Evolutionary conservation across 2,888 invertebrate species (phyloP).

Genomic region (Amblyteles armatorius): DNA sequence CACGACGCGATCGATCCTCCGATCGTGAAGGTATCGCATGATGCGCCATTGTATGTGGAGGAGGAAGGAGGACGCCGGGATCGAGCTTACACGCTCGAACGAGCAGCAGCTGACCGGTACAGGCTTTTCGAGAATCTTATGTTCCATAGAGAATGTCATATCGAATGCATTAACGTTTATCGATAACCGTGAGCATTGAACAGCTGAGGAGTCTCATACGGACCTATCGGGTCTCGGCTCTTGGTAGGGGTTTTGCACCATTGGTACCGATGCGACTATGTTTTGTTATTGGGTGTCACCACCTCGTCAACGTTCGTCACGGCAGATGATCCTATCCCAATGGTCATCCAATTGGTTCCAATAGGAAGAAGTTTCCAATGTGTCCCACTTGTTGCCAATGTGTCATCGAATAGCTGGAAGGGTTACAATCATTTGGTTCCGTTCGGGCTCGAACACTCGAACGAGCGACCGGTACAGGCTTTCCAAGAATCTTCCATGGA

Average conservation of each 20-base stretch:
- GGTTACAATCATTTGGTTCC: too few relatives aligned
- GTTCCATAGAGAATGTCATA: conserved; percentile 1
- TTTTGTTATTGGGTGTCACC: not conserved
- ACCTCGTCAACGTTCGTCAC: too few relatives aligned
- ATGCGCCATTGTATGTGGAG: not conserved
- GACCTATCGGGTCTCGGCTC: not conserved
- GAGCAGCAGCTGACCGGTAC: conserved; percentile 11
- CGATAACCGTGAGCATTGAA: not conserved
- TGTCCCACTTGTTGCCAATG: too few relatives aligned
- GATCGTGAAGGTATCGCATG: conserved; percentile 23
- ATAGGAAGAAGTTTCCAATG: too few relatives aligned
- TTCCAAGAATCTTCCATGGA: not conserved
- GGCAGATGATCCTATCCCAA: too few relatives aligned
- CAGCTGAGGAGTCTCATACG: not conserved
- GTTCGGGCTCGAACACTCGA: not conserved
- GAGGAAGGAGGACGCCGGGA: not conserved
- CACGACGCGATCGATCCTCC: conserved; percentile 28
- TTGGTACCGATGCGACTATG: not conserved
- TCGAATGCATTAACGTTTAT: conserved; percentile 3
- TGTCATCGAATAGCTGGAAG: too few relatives aligned
- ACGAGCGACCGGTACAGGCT: not conserved
- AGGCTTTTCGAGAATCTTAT: not conserved
- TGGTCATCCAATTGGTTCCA: too few relatives aligned
- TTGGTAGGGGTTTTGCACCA: not conserved
- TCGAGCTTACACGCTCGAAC: conserved; percentile 5